A percentile compares a stretch with the other conserved stretches of the same genome.
Evolutionary conservation across 2,113 vertebrate species (phyloP).

Genomic region (Vireo altiloquus): DNA sequence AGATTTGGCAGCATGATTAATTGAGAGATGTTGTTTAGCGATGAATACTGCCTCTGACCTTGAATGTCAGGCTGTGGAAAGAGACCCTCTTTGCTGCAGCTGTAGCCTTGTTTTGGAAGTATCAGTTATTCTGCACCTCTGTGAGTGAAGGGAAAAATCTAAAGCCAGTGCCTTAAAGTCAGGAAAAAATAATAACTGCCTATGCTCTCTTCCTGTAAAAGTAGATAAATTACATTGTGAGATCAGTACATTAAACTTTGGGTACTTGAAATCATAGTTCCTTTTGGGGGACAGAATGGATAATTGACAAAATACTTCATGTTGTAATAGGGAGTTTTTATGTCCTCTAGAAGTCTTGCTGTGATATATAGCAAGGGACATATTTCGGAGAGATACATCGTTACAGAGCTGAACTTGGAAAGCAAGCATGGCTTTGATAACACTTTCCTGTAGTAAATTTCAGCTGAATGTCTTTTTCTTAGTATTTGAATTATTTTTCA

Average conservation of each 20-base stretch:
- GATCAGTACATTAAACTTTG: neutral
- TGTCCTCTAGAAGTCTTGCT: neutral
- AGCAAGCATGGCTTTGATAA: neutral
- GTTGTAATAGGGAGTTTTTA: rapidly evolving
- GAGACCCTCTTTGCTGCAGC: neutral
- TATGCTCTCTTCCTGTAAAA: neutral
- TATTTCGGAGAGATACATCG: neutral
- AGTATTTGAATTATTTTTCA: neutral
- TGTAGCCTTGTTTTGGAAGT: neutral
- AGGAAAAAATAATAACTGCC: neutral
- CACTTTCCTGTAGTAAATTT: neutral
- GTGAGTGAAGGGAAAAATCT: neutral
- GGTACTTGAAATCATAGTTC: neutral
- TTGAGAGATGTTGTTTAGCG: neutral
- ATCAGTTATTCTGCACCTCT: neutral
- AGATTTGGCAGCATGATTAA: neutral
- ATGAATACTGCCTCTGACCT: neutral
- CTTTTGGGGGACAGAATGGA: neutral
- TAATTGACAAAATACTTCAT: neutral
- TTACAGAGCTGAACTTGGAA: neutral
- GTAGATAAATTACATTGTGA: neutral
- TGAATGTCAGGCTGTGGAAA: neutral
- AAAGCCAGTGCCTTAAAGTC: neutral
- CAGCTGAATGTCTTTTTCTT: neutral
- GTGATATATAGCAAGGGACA: neutral